A percentile compares a stretch with the other conserved stretches of the same genome.
Conservation (phyloP, 2,797 vertebrate genomes). For the Pyrocephalus nanus region DNA sequence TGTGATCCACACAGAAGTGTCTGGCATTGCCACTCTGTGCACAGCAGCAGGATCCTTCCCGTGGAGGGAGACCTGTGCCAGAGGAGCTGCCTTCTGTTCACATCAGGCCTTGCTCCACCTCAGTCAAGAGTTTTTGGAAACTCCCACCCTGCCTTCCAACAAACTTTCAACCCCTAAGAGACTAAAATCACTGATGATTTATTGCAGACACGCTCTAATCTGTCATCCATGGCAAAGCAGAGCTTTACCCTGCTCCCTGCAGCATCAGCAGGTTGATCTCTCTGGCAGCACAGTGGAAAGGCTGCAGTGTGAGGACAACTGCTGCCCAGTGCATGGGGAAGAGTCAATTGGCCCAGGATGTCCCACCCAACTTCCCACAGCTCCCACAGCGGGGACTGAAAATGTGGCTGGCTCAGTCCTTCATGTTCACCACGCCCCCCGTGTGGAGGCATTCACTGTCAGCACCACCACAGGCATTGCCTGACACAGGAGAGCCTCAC, state of each 20-base stretch:
- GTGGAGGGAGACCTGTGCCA: neutral
- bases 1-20: neutral
- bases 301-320: neutral
- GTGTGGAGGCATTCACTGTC: neutral
- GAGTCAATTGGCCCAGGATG: accelerated
- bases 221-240: neutral
- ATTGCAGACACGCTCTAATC: neutral
- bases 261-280: neutral
- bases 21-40: neutral
- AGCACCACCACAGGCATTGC: neutral
- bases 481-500: neutral
- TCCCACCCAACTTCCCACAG: neutral
- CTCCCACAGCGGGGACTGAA: neutral
- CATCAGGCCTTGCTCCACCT: neutral
- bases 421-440: neutral
- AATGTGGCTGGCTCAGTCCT: accelerated
- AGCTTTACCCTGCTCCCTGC: neutral
- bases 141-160: neutral
- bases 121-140: neutral
- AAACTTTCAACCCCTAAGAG: accelerated
- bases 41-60: neutral
- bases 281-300: neutral
- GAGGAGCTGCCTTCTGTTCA: neutral
- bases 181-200: neutral
- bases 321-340: accelerated